phyloP scores from a whole-genome alignment of 2,113 vertebrate genomes.

The Crotophaga sulcirostris region DNA sequence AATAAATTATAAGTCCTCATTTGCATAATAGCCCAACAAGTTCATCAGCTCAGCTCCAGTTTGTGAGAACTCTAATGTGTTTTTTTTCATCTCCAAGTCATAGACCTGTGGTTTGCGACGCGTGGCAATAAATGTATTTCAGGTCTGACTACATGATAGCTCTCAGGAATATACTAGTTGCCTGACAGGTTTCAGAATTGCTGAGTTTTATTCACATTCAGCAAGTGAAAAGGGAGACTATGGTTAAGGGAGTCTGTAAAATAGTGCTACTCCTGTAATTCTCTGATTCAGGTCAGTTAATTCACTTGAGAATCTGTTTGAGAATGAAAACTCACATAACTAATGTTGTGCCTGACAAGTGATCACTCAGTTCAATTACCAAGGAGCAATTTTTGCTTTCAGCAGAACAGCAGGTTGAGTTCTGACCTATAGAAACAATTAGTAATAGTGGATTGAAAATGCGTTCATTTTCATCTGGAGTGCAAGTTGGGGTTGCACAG shows the following conservation, averaged over 20 bases:
- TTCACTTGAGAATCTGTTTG: neutral
- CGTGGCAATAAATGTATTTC: neutral
- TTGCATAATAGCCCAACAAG: constrained; percentile 3
- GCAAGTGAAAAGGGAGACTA: neutral
- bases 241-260: neutral
- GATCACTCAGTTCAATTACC: neutral
- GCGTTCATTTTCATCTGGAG: neutral
- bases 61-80: constrained; percentile 4
- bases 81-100: neutral
- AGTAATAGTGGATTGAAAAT: neutral
- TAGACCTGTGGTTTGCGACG: neutral
- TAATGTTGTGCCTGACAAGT: neutral
- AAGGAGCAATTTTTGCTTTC: neutral
- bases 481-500: neutral
- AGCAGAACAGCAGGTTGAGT: neutral
- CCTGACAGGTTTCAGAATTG: neutral
- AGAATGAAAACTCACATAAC: neutral
- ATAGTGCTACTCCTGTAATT: neutral
- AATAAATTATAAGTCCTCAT: neutral
- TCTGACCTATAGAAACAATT: neutral
- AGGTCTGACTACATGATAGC: neutral
- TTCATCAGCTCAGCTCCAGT: constrained; percentile 6
- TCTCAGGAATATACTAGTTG: neutral
- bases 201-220: neutral
- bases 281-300: neutral